Conservation (phyloP, 2,113 vertebrate species). For the Dromiciops gliroides region DNA sequence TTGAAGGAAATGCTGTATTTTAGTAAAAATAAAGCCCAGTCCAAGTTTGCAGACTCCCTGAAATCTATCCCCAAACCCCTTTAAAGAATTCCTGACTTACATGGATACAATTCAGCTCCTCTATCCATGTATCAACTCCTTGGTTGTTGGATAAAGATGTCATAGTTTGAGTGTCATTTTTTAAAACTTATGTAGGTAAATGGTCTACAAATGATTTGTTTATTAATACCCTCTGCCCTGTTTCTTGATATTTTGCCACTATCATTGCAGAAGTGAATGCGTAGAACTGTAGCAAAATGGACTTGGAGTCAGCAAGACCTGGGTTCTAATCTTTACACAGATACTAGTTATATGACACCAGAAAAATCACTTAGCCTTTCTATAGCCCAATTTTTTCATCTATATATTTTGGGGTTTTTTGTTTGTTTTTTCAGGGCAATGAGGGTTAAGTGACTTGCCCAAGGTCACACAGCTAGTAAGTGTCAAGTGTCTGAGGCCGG, state of each 20-base stretch:
- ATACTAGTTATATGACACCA: neutral
- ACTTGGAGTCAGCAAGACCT: neutral
- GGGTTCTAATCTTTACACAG: neutral
- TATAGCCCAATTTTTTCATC: neutral
- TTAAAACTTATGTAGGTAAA: neutral
- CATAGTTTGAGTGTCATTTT: neutral
- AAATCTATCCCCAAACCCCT: neutral
- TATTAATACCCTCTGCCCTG: neutral
- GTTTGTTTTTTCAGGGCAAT: too few relatives aligned
- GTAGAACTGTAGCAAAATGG: neutral
- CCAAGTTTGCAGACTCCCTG: neutral
- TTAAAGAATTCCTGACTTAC: neutral
- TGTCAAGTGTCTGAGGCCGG: too few relatives aligned
- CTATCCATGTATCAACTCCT: neutral
- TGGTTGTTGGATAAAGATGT: neutral
- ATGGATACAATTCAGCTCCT: neutral
- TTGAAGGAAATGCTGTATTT: neutral
- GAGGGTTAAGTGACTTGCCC: too few relatives aligned
- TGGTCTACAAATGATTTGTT: neutral
- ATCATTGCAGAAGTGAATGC: neutral
- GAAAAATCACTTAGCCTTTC: neutral
- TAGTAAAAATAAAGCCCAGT: neutral
- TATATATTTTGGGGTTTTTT: too few relatives aligned
- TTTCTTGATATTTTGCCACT: neutral
- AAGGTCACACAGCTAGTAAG: too few relatives aligned